These are phyloP conservation scores for Lepidonotus clava DNA, from an alignment of 2,888 invertebrate genomes.

Conservation along the genomic window DNA sequence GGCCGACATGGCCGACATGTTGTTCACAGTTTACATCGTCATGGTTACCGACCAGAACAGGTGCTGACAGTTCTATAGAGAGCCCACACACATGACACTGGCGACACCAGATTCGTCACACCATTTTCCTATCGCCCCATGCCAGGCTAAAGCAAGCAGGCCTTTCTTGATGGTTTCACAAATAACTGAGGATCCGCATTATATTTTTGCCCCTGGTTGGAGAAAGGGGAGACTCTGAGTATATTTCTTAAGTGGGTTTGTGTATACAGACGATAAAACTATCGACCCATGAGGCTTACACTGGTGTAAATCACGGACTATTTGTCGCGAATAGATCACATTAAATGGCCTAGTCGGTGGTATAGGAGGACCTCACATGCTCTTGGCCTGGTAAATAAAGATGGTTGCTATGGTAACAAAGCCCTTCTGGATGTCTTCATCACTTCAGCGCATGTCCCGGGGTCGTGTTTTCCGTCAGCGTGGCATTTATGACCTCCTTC, in stretches of 20 bases:
- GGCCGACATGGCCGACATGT: not conserved
- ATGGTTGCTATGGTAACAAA: not conserved
- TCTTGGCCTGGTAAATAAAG: not conserved
- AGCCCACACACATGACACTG: slow-evolving; percentile 41
- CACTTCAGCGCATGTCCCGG: not conserved
- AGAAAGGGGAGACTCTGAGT: too few species aligned
- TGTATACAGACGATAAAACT: too few species aligned
- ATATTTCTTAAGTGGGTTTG: too few species aligned
- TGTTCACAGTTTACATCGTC: slow-evolving; percentile 52
- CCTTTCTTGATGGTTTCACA: too few species aligned
- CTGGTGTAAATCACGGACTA: too few species aligned
- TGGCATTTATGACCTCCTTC: slow-evolving; percentile 1
- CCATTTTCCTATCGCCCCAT: too few species aligned
- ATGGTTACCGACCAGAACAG: not conserved
- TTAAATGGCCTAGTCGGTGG: not conserved
- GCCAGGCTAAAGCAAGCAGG: too few species aligned
- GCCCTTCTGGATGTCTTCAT: not conserved
- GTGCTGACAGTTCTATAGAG: slow-evolving; percentile 50
- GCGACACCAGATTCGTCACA: too few species aligned
- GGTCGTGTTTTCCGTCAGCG: not conserved
- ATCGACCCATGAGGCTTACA: too few species aligned
- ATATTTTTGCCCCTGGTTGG: too few species aligned
- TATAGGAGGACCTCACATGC: not conserved
- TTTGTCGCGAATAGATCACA: not conserved
- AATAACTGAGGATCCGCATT: too few species aligned